Conservation (phyloP, 2,888 invertebrate species). For the Leptodirus hochenwartii region DNA sequence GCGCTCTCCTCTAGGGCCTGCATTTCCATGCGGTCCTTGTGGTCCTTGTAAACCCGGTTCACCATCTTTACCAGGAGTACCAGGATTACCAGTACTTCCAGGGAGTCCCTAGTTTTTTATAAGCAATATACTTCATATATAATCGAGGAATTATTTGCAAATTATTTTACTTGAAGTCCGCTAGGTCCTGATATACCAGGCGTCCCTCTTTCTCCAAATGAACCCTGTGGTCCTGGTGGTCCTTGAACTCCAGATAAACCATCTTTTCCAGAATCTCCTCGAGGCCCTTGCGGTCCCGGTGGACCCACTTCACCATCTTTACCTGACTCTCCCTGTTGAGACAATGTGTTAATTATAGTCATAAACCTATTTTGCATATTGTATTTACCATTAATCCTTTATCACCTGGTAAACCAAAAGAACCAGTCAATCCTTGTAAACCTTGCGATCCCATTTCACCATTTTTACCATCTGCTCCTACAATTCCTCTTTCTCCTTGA, state of each 20-base stretch:
- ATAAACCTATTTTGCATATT: too few relatives aligned
- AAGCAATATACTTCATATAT: background rate
- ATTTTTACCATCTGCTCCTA: slow-evolving; percentile 70
- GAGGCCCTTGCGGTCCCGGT: slow-evolving; percentile 56
- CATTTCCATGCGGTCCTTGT: slow-evolving; percentile 32
- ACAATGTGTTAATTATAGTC: slow-evolving; percentile 3
- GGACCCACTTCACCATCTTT: slow-evolving; percentile 64
- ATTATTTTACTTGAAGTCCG: slow-evolving; percentile 52
- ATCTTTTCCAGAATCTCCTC: slow-evolving; percentile 63
- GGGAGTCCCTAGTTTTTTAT: slow-evolving; percentile 32
- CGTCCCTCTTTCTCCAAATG: slow-evolving; percentile 56
- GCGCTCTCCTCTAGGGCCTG: slow-evolving; percentile 38
- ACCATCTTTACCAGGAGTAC: slow-evolving; percentile 65
- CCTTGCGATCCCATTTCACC: slow-evolving; percentile 68
- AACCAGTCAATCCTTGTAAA: slow-evolving; percentile 60
- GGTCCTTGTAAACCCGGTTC: slow-evolving; percentile 52
- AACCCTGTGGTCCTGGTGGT: slow-evolving; percentile 50
- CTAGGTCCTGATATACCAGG: slow-evolving; percentile 59
- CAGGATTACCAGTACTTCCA: slow-evolving; percentile 53
- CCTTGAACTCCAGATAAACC: slow-evolving; percentile 60
- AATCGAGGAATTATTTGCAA: background rate
- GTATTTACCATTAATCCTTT: slow-evolving; percentile 46
- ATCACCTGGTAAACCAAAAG: slow-evolving; percentile 60
- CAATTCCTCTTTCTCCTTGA: slow-evolving; percentile 52
- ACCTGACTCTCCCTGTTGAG: slow-evolving; percentile 50